Conservation (phyloP, 2,888 invertebrate species). For the Caenorhabditis panamensis region DNA sequence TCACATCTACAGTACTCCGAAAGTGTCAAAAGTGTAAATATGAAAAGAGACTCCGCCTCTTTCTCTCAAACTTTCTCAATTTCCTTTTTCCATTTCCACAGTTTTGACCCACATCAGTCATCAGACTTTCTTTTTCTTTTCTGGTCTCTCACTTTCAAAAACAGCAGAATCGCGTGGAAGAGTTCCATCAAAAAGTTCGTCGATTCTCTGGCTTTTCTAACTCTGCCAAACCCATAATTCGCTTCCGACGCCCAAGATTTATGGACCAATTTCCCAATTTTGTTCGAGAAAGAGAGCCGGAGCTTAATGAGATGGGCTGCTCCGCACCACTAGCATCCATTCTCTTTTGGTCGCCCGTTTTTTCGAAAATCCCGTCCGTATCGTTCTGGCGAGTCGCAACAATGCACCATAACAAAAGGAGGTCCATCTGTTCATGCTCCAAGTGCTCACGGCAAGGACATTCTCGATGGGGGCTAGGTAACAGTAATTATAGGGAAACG, state of each 20-base stretch:
- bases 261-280: conserved; percentile 46
- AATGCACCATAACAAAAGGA: neutral
- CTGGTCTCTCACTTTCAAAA: neutral
- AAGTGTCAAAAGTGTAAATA: no score
- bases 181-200: conserved; percentile 1
- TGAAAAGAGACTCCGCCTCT: no score
- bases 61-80: no score
- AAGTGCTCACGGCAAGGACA: conserved; percentile 35
- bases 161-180: conserved; percentile 4
- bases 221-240: conserved; percentile 24
- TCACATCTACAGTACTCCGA: no score
- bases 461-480: neutral
- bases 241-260: conserved; percentile 26
- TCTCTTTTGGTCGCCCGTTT: neutral
- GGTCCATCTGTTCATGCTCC: conserved; percentile 46
- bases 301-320: neutral
- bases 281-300: neutral
- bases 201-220: neutral
- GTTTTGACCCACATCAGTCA: neutral
- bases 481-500: conserved; percentile 10
- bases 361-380: neutral
- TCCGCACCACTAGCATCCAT: no score
- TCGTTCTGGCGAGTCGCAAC: neutral
- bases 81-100: no score
- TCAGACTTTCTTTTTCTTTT: no score